These are phyloP conservation scores for Lamproptera curius DNA, from an alignment of 2,888 invertebrate species.

Conservation along the genomic window DNA sequence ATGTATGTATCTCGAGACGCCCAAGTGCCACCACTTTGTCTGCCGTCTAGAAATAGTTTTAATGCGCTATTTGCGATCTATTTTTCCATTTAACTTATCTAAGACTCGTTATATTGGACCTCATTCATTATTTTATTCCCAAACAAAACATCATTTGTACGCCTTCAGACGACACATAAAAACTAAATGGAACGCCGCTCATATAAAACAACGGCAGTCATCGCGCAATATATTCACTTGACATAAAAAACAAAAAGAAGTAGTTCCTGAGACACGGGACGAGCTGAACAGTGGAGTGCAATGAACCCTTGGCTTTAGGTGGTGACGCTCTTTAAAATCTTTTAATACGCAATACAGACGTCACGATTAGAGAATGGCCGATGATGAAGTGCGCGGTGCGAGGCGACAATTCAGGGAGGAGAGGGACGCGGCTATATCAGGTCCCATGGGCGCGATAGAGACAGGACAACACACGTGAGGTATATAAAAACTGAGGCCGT, in stretches of 20 bases:
- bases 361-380: slow-evolving; percentile 61
- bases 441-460: slow-evolving; percentile 37
- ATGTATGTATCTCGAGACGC: no score
- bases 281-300: slow-evolving; percentile 33
- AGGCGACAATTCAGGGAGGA: slow-evolving; percentile 54
- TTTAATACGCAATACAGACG: slow-evolving; percentile 55
- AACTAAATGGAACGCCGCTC: slow-evolving; percentile 2
- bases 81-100: not conserved
- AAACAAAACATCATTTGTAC: not conserved
- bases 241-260: slow-evolving; percentile 9
- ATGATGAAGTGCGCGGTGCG: slow-evolving; percentile 64
- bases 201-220: slow-evolving; percentile 3
- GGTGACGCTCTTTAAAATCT: slow-evolving; percentile 39
- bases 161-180: not conserved
- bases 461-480: slow-evolving; percentile 45
- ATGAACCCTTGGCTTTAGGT: slow-evolving; percentile 55
- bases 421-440: slow-evolving; percentile 40
- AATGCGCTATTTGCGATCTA: not conserved
- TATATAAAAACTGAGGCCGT: slow-evolving; percentile 71
- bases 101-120: not conserved
- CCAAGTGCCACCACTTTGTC: not conserved
- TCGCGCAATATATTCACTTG: slow-evolving; percentile 11
- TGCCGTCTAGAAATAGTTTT: not conserved
- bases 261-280: slow-evolving; percentile 24
- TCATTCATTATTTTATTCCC: not conserved